These are phyloP conservation scores for Lepidurus apus DNA, from an alignment of 1,140 invertebrate species.

Conservation along the genomic window DNA sequence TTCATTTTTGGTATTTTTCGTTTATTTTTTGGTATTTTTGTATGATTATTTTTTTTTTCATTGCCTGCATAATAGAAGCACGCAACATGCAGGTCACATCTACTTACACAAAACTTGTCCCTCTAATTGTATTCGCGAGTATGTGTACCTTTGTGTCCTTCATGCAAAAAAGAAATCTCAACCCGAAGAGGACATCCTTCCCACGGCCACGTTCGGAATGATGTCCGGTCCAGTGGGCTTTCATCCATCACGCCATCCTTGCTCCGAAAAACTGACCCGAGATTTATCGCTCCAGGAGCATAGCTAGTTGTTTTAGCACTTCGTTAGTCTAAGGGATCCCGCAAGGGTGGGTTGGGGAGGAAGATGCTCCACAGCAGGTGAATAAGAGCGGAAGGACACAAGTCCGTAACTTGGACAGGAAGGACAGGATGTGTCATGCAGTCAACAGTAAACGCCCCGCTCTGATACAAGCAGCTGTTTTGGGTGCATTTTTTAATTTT, in stretches of 20 bases:
- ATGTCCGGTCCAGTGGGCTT: constrained; percentile 3
- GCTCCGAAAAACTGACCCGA: neutral
- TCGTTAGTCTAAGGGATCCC: neutral
- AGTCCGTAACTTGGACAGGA: constrained; percentile 18
- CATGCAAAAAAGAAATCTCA: neutral
- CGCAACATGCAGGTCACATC: neutral
- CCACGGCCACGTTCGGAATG: neutral
- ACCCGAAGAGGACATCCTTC: neutral
- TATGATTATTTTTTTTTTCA: too few relatives aligned
- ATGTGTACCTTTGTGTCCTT: neutral
- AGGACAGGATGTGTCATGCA: constrained; percentile 1
- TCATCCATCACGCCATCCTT: constrained; percentile 5
- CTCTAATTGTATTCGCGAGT: neutral
- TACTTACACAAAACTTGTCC: neutral
- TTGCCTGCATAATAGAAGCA: neutral
- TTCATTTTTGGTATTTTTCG: neutral
- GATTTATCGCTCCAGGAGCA: neutral
- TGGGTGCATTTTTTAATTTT: neutral
- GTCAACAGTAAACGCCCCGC: neutral
- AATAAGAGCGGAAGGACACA: constrained; percentile 21
- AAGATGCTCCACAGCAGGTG: neutral
- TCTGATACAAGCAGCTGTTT: neutral
- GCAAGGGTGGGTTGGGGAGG: neutral
- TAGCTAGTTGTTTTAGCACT: neutral
- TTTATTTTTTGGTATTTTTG: too few relatives aligned